Percentiles rank a stretch among this genome's conserved stretches.
These are phyloP conservation scores for Halotydeus destructor DNA, from an alignment of 1,140 invertebrate genomes.

Conservation along the genomic window DNA sequence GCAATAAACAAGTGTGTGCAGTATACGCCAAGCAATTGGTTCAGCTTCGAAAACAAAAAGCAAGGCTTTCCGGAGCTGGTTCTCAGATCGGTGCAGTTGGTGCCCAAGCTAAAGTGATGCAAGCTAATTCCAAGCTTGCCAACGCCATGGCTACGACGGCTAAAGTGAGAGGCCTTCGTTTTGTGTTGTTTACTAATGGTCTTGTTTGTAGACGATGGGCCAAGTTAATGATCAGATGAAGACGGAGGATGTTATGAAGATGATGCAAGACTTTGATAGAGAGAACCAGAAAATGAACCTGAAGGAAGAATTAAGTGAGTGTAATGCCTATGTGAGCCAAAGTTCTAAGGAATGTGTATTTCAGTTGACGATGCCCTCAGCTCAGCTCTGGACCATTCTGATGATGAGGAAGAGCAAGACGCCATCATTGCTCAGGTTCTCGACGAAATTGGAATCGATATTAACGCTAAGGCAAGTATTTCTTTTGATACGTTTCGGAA, in stretches of 20 bases:
- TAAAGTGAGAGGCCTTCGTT: slow-evolving; percentile 27
- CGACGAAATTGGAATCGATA: slow-evolving; percentile 88
- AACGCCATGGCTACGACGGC: slow-evolving; percentile 63
- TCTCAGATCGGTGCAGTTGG: slow-evolving; percentile 49
- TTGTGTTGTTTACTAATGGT: slow-evolving; percentile 10
- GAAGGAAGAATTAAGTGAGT: slow-evolving; percentile 80
- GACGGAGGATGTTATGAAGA: slow-evolving; percentile 53
- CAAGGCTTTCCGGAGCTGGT: slow-evolving; percentile 48
- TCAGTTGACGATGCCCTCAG: slow-evolving; percentile 71
- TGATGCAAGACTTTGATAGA: slow-evolving; percentile 56
- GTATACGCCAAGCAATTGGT: slow-evolving; percentile 71
- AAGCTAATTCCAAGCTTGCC: slow-evolving; percentile 60
- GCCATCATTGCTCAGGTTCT: slow-evolving; percentile 65
- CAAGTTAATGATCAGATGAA: slow-evolving; percentile 70
- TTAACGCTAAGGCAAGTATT: slow-evolving; percentile 50
- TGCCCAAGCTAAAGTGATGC: slow-evolving; percentile 58
- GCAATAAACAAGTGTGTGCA: slow-evolving; percentile 48
- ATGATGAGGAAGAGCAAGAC: slow-evolving; percentile 70
- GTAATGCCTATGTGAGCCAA: slow-evolving; percentile 1
- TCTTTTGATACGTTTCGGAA: neutral
- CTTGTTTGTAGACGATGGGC: slow-evolving; percentile 41
- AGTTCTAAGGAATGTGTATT: slow-evolving; percentile 20
- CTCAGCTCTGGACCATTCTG: slow-evolving; percentile 66
- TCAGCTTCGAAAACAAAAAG: slow-evolving; percentile 65
- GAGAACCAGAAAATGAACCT: slow-evolving; percentile 72